phyloP scores from a whole-genome alignment of 2,888 invertebrate genomes.

The Ceramica pisi region DNA sequence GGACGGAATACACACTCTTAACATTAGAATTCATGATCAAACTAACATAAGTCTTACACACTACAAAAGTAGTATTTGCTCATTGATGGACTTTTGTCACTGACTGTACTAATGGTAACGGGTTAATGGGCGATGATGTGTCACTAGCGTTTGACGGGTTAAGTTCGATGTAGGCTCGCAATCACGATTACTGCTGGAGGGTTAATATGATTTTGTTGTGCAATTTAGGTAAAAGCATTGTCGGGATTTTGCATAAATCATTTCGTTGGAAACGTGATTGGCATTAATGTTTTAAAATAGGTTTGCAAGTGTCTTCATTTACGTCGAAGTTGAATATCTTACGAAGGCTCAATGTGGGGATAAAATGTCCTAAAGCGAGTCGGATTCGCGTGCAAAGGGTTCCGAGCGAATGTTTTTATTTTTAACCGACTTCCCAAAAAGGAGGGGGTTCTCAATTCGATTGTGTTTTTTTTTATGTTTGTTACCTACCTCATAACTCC shows the following conservation, averaged over 20 bases:
- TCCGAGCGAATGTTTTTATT: no score
- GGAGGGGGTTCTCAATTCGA: no score
- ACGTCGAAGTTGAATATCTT: background rate
- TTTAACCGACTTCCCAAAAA: no score
- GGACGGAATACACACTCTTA: no score
- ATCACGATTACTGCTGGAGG: constrained; percentile 22
- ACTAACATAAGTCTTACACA: no score
- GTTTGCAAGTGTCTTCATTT: background rate
- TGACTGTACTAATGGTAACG: background rate
- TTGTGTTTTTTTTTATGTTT: no score
- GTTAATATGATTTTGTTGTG: constrained; percentile 12
- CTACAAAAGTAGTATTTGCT: no score
- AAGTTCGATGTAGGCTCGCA: constrained; percentile 28
- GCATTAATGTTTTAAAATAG: background rate
- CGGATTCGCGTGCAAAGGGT: no score
- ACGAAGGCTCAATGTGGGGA: background rate
- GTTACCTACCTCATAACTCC: no score
- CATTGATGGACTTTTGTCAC: no score
- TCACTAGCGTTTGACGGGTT: constrained; percentile 50
- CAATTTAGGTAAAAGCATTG: constrained; percentile 43
- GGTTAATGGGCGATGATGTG: constrained; percentile 40
- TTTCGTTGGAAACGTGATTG: background rate
- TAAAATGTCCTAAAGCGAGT: no score
- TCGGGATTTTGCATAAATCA: background rate
- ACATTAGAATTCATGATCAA: no score